Conservation (phyloP, 1,140 invertebrate genomes). For the Pseudoatta argentina region DNA sequence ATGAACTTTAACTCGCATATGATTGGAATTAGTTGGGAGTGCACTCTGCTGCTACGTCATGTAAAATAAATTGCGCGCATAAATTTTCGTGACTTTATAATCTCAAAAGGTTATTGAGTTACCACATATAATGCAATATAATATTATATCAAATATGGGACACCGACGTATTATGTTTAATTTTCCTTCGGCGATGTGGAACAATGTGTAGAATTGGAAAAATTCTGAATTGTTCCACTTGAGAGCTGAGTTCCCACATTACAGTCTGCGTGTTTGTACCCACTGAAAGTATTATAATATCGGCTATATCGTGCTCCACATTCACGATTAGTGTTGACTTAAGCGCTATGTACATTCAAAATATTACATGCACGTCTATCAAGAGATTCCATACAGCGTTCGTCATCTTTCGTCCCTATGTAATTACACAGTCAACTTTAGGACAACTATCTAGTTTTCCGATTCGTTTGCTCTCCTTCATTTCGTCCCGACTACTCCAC, state of each 20-base stretch:
- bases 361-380: slow-evolving; percentile 48
- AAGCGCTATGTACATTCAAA: slow-evolving; percentile 53
- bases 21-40: slow-evolving; percentile 29
- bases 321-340: slow-evolving; percentile 46
- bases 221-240: slow-evolving; percentile 8
- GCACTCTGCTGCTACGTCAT: neutral
- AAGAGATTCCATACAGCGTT: slow-evolving; percentile 23
- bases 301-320: neutral
- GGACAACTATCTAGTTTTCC: slow-evolving; percentile 3
- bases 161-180: neutral
- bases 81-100: neutral
- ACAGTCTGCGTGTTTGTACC: neutral
- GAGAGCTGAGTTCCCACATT: neutral
- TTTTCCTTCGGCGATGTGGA: neutral
- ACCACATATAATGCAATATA: neutral
- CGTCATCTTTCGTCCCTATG: slow-evolving; percentile 12
- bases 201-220: slow-evolving; percentile 33
- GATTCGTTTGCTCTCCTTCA: slow-evolving; percentile 40
- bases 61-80: neutral
- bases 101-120: neutral
- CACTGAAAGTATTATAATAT: slow-evolving; percentile 51
- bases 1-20: neutral
- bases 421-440: slow-evolving; percentile 39
- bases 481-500: neutral
- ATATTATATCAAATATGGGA: neutral